phyloP scores from a whole-genome alignment of 1,140 invertebrate species.

The Dryas iulia region DNA sequence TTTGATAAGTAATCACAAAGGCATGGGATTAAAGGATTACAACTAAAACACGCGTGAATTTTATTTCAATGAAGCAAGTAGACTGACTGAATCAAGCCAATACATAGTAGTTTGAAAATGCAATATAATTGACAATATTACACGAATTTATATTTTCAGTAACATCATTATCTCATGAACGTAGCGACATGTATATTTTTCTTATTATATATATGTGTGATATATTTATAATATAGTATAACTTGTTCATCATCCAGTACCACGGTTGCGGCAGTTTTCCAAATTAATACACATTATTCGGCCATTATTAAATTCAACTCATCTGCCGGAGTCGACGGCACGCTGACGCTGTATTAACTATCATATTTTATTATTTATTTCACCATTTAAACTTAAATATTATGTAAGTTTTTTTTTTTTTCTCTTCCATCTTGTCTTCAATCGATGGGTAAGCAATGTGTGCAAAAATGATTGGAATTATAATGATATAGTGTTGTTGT shows the following conservation, averaged over 20 bases:
- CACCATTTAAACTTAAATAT: neutral
- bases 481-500: no score
- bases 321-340: conserved; percentile 13
- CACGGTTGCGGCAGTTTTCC: conserved; percentile 59
- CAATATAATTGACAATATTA: neutral
- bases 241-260: conserved; percentile 42
- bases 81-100: neutral
- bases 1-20: conserved; percentile 6
- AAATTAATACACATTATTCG: conserved; percentile 52
- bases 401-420: no score
- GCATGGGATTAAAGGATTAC: conserved; percentile 8
- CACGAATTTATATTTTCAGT: neutral
- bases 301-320: conserved; percentile 43
- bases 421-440: no score
- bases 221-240: conserved; percentile 10
- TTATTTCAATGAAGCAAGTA: neutral
- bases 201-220: neutral
- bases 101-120: neutral
- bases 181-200: neutral
- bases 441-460: no score
- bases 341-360: conserved; percentile 18
- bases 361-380: conserved; percentile 5
- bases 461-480: no score
- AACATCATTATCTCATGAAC: conserved; percentile 2
- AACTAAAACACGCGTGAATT: conserved; percentile 7